Conservation (phyloP, 1,140 invertebrate genomes). For the Hestina assimilis region DNA sequence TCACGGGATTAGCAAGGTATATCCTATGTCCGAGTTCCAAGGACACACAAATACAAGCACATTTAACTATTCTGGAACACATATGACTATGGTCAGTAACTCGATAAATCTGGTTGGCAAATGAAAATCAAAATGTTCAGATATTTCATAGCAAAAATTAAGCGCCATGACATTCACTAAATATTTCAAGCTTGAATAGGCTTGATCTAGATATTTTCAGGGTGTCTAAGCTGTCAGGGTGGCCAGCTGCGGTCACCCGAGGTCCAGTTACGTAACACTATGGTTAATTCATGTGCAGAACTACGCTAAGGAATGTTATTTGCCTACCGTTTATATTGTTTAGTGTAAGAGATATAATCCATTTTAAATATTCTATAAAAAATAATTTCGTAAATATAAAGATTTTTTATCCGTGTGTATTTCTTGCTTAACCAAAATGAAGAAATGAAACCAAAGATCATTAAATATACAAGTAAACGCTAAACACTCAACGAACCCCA, state of each 20-base stretch:
- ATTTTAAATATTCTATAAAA: no score
- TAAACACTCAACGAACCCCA: no score
- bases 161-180: neutral
- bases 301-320: constrained; percentile 53
- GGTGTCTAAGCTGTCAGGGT: constrained; percentile 28
- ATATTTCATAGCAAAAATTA: neutral
- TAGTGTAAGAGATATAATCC: constrained; percentile 29
- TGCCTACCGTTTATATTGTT: constrained; percentile 35
- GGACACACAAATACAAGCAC: no score
- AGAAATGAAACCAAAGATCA: no score
- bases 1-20: no score
- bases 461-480: no score
- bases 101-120: neutral
- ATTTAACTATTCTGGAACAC: no score
- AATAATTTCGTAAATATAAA: no score
- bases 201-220: constrained; percentile 33
- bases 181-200: neutral
- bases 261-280: constrained; percentile 54
- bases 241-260: constrained; percentile 46
- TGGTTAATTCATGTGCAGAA: constrained; percentile 59
- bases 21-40: no score
- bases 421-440: no score
- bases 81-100: no score
- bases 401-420: no score
- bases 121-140: neutral